Evolutionary conservation across 1,140 invertebrate genomes (phyloP).

Genomic region (Delia radicum): DNA sequence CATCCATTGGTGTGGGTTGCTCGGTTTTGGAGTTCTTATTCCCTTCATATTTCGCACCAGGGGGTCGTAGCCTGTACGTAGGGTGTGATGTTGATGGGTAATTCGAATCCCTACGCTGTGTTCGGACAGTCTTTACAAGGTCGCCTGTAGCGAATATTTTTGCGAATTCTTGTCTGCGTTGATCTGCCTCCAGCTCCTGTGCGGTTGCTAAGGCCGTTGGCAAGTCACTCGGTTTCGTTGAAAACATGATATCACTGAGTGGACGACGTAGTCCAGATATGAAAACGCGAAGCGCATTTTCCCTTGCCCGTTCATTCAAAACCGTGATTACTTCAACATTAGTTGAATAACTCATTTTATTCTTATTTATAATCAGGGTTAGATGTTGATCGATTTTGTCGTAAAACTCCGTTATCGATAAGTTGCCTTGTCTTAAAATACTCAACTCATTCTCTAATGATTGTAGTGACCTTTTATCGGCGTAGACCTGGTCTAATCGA

Average conservation of each 20-base stretch:
- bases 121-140: neutral
- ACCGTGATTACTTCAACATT: neutral
- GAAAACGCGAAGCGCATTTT: constrained; percentile 21
- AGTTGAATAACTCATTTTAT: constrained; percentile 23
- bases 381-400: constrained; percentile 28
- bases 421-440: constrained; percentile 15
- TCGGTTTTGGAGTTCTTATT: neutral
- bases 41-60: neutral
- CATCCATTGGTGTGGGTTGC: neutral
- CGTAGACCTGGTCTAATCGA: constrained; percentile 28
- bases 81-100: neutral
- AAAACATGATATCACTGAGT: constrained; percentile 8
- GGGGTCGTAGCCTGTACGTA: neutral
- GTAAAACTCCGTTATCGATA: constrained; percentile 23
- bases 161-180: constrained; percentile 27
- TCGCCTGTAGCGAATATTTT: constrained; percentile 19
- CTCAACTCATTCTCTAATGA: constrained; percentile 28
- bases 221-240: constrained; percentile 25
- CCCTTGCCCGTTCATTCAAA: neutral
- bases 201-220: constrained; percentile 28
- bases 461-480: constrained; percentile 29
- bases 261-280: neutral
- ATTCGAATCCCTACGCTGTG: neutral
- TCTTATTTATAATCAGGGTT: constrained; percentile 29
- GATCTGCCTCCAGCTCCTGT: constrained; percentile 30